A percentile compares a stretch with the other conserved stretches of the same genome.
Conservation (phyloP, 1,140 invertebrate genomes). For the Brachionus manjavacas region DNA sequence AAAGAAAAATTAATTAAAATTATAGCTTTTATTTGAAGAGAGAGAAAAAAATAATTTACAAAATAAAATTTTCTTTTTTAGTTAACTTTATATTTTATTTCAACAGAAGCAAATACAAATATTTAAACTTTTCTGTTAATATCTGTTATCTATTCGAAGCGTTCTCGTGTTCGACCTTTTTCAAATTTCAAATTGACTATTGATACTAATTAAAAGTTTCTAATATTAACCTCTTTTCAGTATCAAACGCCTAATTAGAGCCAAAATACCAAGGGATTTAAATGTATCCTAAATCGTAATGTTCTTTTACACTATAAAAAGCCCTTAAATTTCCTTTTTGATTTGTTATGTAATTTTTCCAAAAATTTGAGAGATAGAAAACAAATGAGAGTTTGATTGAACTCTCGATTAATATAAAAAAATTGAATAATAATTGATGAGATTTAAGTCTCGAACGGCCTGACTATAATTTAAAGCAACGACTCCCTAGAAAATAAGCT, state of each 20-base stretch:
- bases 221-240: not conserved
- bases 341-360: not conserved
- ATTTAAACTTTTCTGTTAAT: not conserved
- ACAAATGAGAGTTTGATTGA: not conserved
- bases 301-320: not conserved
- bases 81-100: not conserved
- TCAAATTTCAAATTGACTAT: conserved; percentile 12
- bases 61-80: not conserved
- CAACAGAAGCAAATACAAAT: conserved; percentile 7
- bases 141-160: conserved; percentile 1
- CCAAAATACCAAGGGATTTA: conserved; percentile 8
- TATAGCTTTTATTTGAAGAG: not conserved
- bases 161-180: not conserved
- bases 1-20: not conserved
- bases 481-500: not conserved
- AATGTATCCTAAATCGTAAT: not conserved
- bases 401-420: not conserved
- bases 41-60: not conserved
- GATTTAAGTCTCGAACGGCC: not conserved
- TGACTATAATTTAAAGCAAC: not conserved
- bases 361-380: not conserved
- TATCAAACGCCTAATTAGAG: not conserved
- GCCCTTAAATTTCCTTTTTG: not conserved
- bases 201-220: not conserved
- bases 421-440: not conserved